Evolutionary conservation across 2,888 invertebrate genomes (phyloP).

Genomic region (Caenorhabditis sp.): DNA sequence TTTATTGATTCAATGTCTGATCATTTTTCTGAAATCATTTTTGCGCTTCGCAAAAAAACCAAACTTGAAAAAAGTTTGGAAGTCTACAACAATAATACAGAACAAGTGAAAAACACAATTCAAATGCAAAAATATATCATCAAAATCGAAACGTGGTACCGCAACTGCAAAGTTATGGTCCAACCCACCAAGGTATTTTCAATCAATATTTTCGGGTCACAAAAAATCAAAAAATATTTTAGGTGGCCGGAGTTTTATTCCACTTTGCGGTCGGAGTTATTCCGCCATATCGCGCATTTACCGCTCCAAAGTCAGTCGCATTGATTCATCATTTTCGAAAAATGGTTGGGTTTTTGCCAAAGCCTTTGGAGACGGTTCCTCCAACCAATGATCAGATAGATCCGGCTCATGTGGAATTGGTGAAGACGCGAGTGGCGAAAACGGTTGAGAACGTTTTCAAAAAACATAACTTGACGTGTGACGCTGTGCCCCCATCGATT

Average conservation of each 20-base stretch:
- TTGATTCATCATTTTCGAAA: no score
- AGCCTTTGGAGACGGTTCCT: background rate
- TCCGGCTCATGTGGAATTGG: background rate
- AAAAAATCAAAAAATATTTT: no score
- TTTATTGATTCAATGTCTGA: background rate
- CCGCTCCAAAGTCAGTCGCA: no score
- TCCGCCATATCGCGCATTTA: no score
- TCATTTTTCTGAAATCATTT: background rate
- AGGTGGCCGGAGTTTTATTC: no score
- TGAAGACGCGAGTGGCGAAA: background rate
- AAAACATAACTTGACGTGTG: background rate
- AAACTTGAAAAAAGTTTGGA: background rate
- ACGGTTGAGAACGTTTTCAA: background rate
- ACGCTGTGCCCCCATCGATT: background rate
- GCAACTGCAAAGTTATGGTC: background rate
- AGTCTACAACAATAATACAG: background rate
- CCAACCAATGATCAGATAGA: background rate
- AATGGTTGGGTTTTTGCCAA: background rate
- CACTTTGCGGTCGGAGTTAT: no score
- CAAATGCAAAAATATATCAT: background rate
- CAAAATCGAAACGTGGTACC: background rate
- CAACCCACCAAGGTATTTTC: background rate
- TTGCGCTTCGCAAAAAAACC: background rate
- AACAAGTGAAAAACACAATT: no score
- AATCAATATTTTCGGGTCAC: no score